phyloP scores from a whole-genome alignment of 2,797 vertebrate species.

The Acridotheres tristis region DNA sequence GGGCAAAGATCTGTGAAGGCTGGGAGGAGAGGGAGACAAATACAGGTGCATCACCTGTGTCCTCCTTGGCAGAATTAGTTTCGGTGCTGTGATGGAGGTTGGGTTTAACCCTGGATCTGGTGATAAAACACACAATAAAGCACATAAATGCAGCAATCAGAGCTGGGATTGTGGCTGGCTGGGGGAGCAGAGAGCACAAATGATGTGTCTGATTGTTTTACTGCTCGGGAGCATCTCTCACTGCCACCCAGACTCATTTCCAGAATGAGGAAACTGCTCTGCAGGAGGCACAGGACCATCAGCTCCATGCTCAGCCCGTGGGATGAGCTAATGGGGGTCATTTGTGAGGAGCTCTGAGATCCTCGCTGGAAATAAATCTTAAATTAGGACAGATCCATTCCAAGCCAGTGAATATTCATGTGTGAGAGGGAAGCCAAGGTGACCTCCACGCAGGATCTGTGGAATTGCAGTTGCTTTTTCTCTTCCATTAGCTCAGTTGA shows the following conservation, averaged over 20 bases:
- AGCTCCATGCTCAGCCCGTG: background rate
- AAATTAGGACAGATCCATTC: conserved; percentile 16
- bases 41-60: background rate
- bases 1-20: background rate
- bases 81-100: background rate
- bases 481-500: conserved; percentile 35
- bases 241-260: background rate
- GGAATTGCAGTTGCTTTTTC: conserved; percentile 16
- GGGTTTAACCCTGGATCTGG: background rate
- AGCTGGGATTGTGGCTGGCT: background rate
- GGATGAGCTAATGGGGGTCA: background rate
- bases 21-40: background rate
- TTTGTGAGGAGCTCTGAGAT: background rate
- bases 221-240: background rate
- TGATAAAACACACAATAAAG: background rate
- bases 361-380: background rate
- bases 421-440: conserved; percentile 55
- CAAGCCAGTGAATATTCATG: conserved; percentile 54
- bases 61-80: background rate
- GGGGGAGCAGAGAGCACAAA: background rate
- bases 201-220: background rate
- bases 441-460: conserved; percentile 20
- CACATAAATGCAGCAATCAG: background rate
- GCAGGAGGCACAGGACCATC: background rate
- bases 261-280: background rate